Conservation (phyloP, 2,113 vertebrate genomes). For the Notothenia rossii region DNA sequence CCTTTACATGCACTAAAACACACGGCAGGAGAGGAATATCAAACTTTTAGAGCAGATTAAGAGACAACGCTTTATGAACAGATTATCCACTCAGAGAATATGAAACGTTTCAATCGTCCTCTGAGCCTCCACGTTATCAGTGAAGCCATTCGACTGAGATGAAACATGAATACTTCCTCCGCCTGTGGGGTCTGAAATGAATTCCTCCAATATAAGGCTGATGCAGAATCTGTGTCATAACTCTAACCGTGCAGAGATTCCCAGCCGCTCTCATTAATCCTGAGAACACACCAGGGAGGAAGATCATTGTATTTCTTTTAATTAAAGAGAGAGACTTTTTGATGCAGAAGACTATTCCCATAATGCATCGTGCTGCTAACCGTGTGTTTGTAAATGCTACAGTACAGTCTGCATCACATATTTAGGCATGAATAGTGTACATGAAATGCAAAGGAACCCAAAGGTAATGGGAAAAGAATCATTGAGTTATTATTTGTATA, state of each 20-base stretch:
- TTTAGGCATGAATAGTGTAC: not conserved
- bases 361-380: not conserved
- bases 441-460: not conserved
- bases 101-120: constrained; percentile 44
- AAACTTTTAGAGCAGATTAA: too few relatives aligned
- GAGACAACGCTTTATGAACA: constrained; percentile 1
- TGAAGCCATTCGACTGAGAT: constrained; percentile 71
- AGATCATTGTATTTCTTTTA: constrained; percentile 8
- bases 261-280: not conserved
- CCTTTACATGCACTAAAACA: too few relatives aligned
- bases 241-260: constrained; percentile 7
- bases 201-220: constrained; percentile 37
- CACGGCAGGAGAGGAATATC: too few relatives aligned
- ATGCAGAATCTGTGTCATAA: constrained; percentile 35
- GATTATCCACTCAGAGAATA: constrained; percentile 44
- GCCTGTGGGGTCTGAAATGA: constrained; percentile 56
- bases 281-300: not conserved
- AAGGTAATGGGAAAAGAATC: not conserved
- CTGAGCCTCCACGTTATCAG: constrained; percentile 64
- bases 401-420: not conserved
- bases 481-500: not conserved
- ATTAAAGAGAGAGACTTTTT: constrained; percentile 1
- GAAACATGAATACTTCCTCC: constrained; percentile 63
- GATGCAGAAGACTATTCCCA: not conserved
- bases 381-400: not conserved